Conservation (phyloP, 2,797 vertebrate species). For the Emys orbicularis region DNA sequence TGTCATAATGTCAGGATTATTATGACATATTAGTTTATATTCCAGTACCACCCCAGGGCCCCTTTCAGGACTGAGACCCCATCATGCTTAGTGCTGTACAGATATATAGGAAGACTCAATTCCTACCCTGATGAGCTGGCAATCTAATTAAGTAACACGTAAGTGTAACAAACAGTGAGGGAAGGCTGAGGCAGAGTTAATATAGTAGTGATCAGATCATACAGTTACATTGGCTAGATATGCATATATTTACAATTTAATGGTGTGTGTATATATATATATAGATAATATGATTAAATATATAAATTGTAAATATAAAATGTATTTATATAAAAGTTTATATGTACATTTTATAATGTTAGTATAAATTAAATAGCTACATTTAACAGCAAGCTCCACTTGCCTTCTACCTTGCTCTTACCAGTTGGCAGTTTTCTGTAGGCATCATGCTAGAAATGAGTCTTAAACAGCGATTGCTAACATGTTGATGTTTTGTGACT, state of each 20-base stretch:
- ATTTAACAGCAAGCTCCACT: neutral
- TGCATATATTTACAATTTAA: neutral
- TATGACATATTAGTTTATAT: neutral
- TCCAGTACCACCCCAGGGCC: neutral
- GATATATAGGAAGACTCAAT: neutral
- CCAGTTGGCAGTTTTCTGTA: slow-evolving; percentile 39
- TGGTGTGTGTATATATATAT: neutral
- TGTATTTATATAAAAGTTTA: neutral
- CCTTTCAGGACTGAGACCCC: neutral
- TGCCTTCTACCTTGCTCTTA: neutral
- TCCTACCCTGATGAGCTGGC: neutral
- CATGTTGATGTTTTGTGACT: slow-evolving; percentile 65
- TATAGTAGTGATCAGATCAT: neutral
- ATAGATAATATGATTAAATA: neutral
- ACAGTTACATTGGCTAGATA: neutral
- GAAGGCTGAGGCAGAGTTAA: neutral
- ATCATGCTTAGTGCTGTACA: neutral
- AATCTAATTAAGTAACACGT: neutral
- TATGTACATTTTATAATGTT: neutral
- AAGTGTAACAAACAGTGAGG: neutral
- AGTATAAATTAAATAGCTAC: slow-evolving; percentile 19
- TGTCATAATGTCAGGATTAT: neutral
- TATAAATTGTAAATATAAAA: neutral
- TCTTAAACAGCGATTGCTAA: slow-evolving; percentile 66
- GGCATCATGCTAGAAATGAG: slow-evolving; percentile 52